phyloP scores from a whole-genome alignment of 2,113 vertebrate species.

The Osmerus eperlanus region DNA sequence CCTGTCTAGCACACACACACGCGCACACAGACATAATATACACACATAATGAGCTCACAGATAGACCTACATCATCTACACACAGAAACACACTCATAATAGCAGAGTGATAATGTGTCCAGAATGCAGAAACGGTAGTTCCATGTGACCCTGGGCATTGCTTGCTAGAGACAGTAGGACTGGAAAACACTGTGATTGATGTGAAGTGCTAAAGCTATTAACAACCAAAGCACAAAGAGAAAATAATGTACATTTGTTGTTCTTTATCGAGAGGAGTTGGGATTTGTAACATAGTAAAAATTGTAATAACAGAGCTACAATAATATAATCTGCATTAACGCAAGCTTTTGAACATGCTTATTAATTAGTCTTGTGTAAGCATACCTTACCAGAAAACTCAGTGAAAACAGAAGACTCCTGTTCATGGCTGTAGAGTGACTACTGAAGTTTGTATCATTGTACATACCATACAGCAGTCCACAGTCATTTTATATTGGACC shows the following conservation, averaged over 20 bases:
- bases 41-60: neutral
- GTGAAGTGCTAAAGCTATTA: neutral
- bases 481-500: constrained; percentile 26
- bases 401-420: constrained; percentile 21
- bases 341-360: no score
- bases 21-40: constrained; percentile 4
- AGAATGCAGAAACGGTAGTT: neutral
- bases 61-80: neutral
- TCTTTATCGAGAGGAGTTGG: neutral
- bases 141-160: neutral
- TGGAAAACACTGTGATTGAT: neutral
- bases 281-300: no score
- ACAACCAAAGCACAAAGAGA: neutral
- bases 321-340: no score
- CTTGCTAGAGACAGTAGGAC: neutral
- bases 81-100: neutral
- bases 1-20: constrained; percentile 32
- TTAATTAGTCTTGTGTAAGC: neutral
- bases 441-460: constrained; percentile 51
- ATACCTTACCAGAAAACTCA: neutral
- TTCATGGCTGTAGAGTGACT: constrained; percentile 44
- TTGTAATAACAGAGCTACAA: no score
- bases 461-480: constrained; percentile 32
- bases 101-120: neutral
- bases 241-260: neutral